Evolutionary conservation across 2,113 vertebrate genomes (phyloP).

Genomic region (Strigops habroptila): DNA sequence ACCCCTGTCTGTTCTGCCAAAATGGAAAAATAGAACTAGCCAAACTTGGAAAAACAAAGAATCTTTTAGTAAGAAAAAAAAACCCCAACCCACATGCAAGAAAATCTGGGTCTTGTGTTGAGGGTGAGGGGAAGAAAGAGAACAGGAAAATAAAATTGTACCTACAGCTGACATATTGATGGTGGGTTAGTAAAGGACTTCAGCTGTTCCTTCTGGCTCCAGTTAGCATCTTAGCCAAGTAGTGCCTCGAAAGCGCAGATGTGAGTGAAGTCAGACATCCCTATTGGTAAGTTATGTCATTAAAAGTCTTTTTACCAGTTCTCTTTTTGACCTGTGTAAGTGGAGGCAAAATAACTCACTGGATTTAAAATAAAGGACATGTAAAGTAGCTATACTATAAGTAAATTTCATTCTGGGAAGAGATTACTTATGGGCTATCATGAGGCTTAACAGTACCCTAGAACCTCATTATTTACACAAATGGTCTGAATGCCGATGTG

Average conservation of each 20-base stretch:
- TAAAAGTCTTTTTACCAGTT: neutral
- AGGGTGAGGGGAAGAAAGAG: neutral
- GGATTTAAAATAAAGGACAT: neutral
- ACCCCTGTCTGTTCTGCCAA: neutral
- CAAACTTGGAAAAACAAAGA: neutral
- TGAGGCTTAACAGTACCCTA: neutral
- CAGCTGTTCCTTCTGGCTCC: neutral
- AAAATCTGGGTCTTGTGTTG: neutral
- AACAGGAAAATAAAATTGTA: neutral
- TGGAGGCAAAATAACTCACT: neutral
- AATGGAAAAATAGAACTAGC: neutral
- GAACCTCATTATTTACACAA: conserved; percentile 24
- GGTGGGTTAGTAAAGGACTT: neutral
- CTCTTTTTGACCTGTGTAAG: neutral
- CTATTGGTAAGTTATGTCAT: neutral
- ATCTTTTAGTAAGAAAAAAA: neutral
- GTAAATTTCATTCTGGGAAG: conserved; percentile 11
- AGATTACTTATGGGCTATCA: neutral
- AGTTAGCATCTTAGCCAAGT: neutral
- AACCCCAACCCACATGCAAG: neutral
- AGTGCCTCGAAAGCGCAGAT: fast-evolving
- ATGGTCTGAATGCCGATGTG: neutral
- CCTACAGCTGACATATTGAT: neutral
- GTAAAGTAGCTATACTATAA: neutral
- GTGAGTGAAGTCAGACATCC: neutral